phyloP scores from a whole-genome alignment of 2,888 invertebrate species.

The Atrina japonica region DNA sequence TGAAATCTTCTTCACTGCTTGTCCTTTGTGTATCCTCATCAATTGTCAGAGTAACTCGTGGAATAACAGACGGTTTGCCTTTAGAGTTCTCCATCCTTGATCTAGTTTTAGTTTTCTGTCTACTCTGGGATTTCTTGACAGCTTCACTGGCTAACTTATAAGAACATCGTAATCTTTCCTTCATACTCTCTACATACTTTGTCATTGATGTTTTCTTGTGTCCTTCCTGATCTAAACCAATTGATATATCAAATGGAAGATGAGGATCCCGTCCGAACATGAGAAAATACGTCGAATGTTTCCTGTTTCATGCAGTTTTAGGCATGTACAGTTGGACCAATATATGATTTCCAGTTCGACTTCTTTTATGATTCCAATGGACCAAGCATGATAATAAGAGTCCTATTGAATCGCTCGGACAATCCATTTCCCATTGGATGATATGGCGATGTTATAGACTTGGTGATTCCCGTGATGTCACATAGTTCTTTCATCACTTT shows the following conservation, averaged over 20 bases:
- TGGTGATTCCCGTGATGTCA: constrained; percentile 32
- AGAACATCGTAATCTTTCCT: background rate
- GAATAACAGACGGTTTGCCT: too few species aligned
- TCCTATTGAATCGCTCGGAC: constrained; percentile 40
- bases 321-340: constrained; percentile 31
- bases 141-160: too few species aligned
- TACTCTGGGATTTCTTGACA: too few species aligned
- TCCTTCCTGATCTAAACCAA: constrained; percentile 14
- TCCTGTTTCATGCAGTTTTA: constrained; percentile 43
- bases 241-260: constrained; percentile 44
- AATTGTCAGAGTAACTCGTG: too few species aligned
- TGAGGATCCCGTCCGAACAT: too few species aligned
- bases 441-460: constrained; percentile 44
- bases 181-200: background rate
- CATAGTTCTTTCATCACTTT: constrained; percentile 42
- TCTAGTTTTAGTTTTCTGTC: too few species aligned
- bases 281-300: constrained; percentile 41
- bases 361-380: constrained; percentile 40
- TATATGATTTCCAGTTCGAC: constrained; percentile 40
- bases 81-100: too few species aligned
- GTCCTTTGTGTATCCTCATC: too few species aligned
- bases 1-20: too few species aligned
- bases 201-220: background rate
- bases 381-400: constrained; percentile 3
- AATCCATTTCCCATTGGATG: constrained; percentile 52